Evolutionary conservation across 1,140 invertebrate genomes (phyloP).

Genomic region (Temnothorax curvispinosus): DNA sequence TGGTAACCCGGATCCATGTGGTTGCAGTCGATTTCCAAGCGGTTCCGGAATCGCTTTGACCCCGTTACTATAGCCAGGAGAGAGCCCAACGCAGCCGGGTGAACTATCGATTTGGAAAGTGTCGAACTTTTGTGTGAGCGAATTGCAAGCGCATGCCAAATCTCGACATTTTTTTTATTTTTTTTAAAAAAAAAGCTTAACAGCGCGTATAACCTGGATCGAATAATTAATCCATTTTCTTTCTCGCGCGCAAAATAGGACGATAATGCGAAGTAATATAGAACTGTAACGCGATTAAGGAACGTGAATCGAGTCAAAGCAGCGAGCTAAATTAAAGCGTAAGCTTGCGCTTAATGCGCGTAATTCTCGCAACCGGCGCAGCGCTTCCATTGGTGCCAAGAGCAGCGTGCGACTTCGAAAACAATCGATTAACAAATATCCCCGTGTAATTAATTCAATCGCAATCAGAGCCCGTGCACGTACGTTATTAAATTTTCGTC

Average conservation of each 20-base stretch:
- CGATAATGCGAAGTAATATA: neutral
- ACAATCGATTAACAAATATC: conserved; percentile 75
- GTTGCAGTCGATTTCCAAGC: conserved; percentile 32
- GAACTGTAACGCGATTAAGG: conserved; percentile 25
- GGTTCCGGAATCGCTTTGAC: conserved; percentile 50
- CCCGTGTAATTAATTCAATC: conserved; percentile 73
- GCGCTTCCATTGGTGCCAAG: neutral
- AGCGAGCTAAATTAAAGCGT: conserved; percentile 39
- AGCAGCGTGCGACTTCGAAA: conserved; percentile 47
- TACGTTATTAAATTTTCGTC: conserved; percentile 73
- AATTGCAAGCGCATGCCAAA: conserved; percentile 39
- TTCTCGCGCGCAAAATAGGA: neutral
- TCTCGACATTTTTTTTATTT: neutral
- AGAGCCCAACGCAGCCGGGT: neutral
- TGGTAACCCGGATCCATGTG: conserved; percentile 29
- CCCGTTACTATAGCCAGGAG: conserved; percentile 64
- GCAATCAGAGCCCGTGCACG: conserved; percentile 68
- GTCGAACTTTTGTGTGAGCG: conserved; percentile 60
- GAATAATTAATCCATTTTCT: conserved; percentile 33
- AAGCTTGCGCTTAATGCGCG: conserved; percentile 9
- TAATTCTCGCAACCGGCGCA: conserved; percentile 47
- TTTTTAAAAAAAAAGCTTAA: neutral
- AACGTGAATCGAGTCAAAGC: neutral
- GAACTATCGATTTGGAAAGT: conserved; percentile 64
- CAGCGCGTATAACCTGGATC: neutral